phyloP scores from a whole-genome alignment of 1,140 invertebrate species.

The Parasteatoda tepidariorum region DNA sequence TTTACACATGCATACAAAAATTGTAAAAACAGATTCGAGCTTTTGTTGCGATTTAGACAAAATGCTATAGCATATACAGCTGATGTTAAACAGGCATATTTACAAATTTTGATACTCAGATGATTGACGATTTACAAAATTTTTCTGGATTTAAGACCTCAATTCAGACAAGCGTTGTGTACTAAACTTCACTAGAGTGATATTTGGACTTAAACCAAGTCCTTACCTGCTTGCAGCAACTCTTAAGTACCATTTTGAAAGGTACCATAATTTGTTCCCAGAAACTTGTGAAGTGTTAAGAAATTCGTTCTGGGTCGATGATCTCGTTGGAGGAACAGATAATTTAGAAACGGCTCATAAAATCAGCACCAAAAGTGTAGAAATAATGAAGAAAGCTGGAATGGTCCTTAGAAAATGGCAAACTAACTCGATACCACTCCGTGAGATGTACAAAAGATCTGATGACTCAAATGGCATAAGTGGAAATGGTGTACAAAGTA shows the following conservation, averaged over 20 bases:
- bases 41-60: constrained; percentile 35
- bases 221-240: constrained; percentile 54
- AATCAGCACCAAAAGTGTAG: not conserved
- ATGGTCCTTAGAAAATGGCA: not conserved
- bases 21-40: not conserved
- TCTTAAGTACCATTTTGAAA: constrained; percentile 41
- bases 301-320: not conserved
- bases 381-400: not conserved
- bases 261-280: not conserved
- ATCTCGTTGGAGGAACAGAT: not conserved
- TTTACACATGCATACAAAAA: constrained; percentile 40
- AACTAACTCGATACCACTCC: not conserved
- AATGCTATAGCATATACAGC: constrained; percentile 21
- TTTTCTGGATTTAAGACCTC: constrained; percentile 23
- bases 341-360: not conserved
- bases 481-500: not conserved
- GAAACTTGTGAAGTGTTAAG: not conserved
- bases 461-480: not conserved
- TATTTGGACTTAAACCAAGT: constrained; percentile 47
- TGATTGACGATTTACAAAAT: constrained; percentile 27
- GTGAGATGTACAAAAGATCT: not conserved
- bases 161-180: not conserved
- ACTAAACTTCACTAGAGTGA: constrained; percentile 30
- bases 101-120: constrained; percentile 43
- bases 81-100: constrained; percentile 52